Evolutionary conservation across 2,888 invertebrate species (phyloP), one percentile per base, ranked within the genome.

Genomic region (Gandaritis pyraliata): DNA sequence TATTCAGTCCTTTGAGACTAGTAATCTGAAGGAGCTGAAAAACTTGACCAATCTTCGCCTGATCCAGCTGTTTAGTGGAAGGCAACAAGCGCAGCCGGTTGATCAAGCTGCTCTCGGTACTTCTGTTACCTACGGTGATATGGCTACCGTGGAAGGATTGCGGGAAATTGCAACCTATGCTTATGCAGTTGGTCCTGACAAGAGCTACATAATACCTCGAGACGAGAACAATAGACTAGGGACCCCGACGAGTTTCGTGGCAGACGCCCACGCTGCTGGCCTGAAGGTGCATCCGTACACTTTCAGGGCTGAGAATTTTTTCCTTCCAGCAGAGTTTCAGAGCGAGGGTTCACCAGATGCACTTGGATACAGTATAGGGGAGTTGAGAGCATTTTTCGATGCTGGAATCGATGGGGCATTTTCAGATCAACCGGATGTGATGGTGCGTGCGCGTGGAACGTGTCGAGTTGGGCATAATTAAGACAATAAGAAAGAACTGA

Each of bases 1-100:
- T 59, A 90, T 92, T 43, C 91, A 91, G 65, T 91, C 91, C 0
- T 90, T 91, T 71, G 91, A 92, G 78, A 83, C 90, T 1, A 83
- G 68, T 30, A 92, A 92, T 65, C 80, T 92, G 30, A 89, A 82
- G 53, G 83, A 88, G 65, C 70, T 92, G 1, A 87, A 80, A 51
- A 76, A 72, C 48, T 73, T 90, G 39, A 90, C 91, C 15, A 79
- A 82, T 60, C 76, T 92, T 12, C 78, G 84, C 51, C 74, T 92
- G 18, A 73, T 91, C 51, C 90, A 92, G 64, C 71, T 92, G 18
- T 81, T 81, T 47, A 76, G 76, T 33, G 70, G 71, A 6, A 74
- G 70, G 38, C 45, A 49, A 15, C 41, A 62, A n/a, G 47, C 18
- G 6, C 85, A 77, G 55, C 91, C 91, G 1, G 80, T 79, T 29